Conservation (phyloP, 2,888 invertebrate genomes). For the Phaedon cochleariae region DNA sequence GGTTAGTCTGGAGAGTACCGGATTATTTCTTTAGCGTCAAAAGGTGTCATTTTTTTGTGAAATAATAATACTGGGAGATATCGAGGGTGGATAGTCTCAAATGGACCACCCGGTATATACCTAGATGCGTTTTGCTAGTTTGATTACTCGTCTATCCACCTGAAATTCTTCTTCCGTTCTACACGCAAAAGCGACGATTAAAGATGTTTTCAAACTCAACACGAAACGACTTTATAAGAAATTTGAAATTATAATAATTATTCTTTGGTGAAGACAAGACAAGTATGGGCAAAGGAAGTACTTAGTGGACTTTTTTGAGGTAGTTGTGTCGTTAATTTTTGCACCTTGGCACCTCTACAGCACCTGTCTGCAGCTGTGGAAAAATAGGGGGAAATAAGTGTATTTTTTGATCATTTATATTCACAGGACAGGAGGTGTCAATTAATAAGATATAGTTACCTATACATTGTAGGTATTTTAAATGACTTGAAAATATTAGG, state of each 20-base stretch:
- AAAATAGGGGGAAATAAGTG: not conserved
- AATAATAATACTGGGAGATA: too few species aligned
- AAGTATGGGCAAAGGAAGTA: not conserved
- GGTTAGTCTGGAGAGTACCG: too few species aligned
- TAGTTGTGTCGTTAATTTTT: not conserved
- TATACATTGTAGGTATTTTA: too few species aligned
- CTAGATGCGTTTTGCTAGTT: conserved; percentile 20
- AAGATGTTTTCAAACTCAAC: conserved; percentile 1
- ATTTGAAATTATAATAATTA: conserved; percentile 3
- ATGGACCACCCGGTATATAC: not conserved
- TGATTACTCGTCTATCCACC: conserved; percentile 42
- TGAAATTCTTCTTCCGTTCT: conserved; percentile 43
- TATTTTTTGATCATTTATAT: not conserved
- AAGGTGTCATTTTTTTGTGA: too few species aligned
- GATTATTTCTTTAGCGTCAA: too few species aligned
- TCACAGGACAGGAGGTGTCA: not conserved
- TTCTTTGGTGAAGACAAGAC: not conserved
- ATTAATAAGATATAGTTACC: not conserved
- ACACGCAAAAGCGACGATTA: conserved; percentile 39
- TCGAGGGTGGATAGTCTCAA: too few species aligned
- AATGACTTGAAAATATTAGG: too few species aligned
- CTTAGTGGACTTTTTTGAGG: not conserved
- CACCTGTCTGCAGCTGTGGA: not conserved
- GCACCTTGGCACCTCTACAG: not conserved
- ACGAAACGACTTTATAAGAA: not conserved